Base-by-base conservation (phyloP, 2,797 vertebrate species). In the Fistularia tabacaria region DNA sequence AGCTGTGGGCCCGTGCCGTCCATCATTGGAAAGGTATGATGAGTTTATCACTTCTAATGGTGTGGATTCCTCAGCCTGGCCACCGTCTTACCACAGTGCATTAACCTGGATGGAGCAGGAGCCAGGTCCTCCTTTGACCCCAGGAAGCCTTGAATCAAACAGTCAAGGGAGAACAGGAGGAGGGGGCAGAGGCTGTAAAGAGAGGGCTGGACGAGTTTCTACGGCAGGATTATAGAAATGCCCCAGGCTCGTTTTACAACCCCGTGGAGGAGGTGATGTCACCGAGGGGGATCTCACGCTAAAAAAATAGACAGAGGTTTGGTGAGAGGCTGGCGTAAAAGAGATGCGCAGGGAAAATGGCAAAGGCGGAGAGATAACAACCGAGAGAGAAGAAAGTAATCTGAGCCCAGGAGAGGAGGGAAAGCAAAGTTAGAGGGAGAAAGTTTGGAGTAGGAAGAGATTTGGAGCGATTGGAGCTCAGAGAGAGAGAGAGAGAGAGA, bases 241-340 rank as follows among this genome's bases (percentile, higher is more conserved):
- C 77, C 52, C 57, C 9, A 1, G 78, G 82, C 64, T 68, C 60
- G 44, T 70, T 79, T 72, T 71, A 49, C 70, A 66, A 39, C 13
- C 13, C 46, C 45, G 50, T 68, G 72, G 79, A 79, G 71, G 66
- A 76, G 73, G 59, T 86, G 83, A 87, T 83, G 84, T 87, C 82
- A 89, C 62, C 14, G 55, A 66, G 79, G 77, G 74, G 73, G 84
- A 65, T 81, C 81, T 75, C 59, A 6, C 39, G 1, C 39, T 1
- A 59, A 25, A 25, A 25, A 25, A 25, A 25, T 3, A 25, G 5
- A 25, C 2, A 25, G 5, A 66, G 25, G 14, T 12, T 38, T 47
- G 36, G 62, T 36, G 37, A 51, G 51, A 14, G 7, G 36, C 36
- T n/a, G n/a, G 40, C 6, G n/a, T 43, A 9, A 25, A 9, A 36